Base-by-base conservation (phyloP, 2,113 vertebrate species). In the Callipepla squamata region DNA sequence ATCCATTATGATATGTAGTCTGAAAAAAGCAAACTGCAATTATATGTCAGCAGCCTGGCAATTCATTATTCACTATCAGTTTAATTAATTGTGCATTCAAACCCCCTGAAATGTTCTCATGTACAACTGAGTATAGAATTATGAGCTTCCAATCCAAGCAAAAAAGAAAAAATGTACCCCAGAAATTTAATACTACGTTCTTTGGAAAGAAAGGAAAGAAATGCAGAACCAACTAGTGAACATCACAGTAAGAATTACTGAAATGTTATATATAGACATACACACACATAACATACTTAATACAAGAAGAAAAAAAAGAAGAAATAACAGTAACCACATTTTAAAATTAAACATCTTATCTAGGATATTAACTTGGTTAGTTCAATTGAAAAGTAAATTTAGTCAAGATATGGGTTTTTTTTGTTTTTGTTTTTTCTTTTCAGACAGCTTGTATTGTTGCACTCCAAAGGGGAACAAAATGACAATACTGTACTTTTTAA, bases 11-110 rank as follows among this genome's bases (percentile, higher is more conserved):
- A 82, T 7, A 81, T 53, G 58, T 17, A 11, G 30, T 17, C 93
- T 79, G 87, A 89, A 95, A 93, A 95, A 94, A 73, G 15, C 57
- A 58, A 95, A 36, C 17, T 66, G 40, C 30, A 95, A 74, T 90
- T 79, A 76, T 63, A 19, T 34, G 19, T 30, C 62, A 80, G 32
- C 34, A 14, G 85, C 58, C 55, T 85, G n/a, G 61, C 96, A 96
- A 94, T 38, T 83, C 11, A 73, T 77, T 47, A 61, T 81, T 92
- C 77, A 13, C 48, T 61, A 58, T 90, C 17, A 30, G 75, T 91
- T 38, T 83, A 93, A 92, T 50, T 78, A 79, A 36, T 48, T 87
- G 30, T 19, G 42, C 6, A 47, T 58, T 69, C 47, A 79, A 83
- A 3, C 14, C 6, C 5, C 68, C 62, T 76, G 53, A 81, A 88